Base-by-base conservation (phyloP, 2,113 vertebrate species). In the Alces alces region DNA sequence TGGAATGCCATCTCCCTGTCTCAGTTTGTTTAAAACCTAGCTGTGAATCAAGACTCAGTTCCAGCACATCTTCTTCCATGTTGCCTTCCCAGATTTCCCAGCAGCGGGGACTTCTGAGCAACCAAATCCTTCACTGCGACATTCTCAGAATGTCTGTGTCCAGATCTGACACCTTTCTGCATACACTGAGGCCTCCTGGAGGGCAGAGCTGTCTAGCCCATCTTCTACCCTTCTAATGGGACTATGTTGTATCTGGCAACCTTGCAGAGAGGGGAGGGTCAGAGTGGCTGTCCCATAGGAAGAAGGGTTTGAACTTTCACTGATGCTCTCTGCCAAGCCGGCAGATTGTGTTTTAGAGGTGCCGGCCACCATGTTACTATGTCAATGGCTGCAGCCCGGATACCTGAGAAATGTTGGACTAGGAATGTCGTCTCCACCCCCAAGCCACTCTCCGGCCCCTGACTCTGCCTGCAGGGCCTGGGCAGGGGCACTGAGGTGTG, bases 351-450 rank as follows among this genome's bases (percentile, higher is more conserved):
- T 95, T 93, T 89, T 97, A 16, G 28, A 89, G 52, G 70, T 96
- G 95, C 95, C 47, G 85, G 93, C 93, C 60, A 16, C 95, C 93
- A 92, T 85, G 78, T 93, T 97, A 86, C 97, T 94, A 85, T 92
- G 30, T 16, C 39, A 36, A 3, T 55, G 58, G 4, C 23, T 33
- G 47, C 97, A 98, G 96, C 96, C 97, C 98, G 97, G 97, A 97
- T 97, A 92, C 96, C 98, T 98, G 98, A 98, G 98, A 97, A 92
- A 97, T 95, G 97, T 96, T 0, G 57, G 97, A 98, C 98, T 96
- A 97, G 94, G 97, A 98, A 97, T 94, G 95, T 47, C 85, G 94
- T 66, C 89, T 87, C 28, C n/a, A 76, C 3, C 43, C 70, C n/a
- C 28, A 39, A 52, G 82, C 33, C 60, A 39, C 50, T 14, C 55